These are phyloP conservation scores for Papilio helenus DNA, from an alignment of 1,140 invertebrate species.

Conservation along the genomic window DNA sequence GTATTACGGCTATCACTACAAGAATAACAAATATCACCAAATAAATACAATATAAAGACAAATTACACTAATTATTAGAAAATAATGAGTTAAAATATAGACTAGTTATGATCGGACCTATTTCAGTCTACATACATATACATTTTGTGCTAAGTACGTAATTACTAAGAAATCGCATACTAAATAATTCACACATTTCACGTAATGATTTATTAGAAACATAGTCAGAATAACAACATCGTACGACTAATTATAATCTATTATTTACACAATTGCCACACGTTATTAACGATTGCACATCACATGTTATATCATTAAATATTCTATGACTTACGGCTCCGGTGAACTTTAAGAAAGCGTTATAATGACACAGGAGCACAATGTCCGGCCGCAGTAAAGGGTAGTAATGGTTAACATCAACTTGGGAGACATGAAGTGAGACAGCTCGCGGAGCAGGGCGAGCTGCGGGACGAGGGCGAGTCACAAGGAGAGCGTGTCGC, in stretches of 20 bases:
- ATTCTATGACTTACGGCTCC: slow-evolving; percentile 30
- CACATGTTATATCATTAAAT: slow-evolving; percentile 44
- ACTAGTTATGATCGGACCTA: slow-evolving; percentile 30
- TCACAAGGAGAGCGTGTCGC: slow-evolving; percentile 92
- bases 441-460: background rate
- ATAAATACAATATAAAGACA: slow-evolving; percentile 41
- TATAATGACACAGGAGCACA: background rate
- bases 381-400: background rate
- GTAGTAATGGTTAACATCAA: background rate
- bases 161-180: slow-evolving; percentile 36
- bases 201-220: background rate
- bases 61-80: slow-evolving; percentile 41
- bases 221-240: slow-evolving; percentile 45
- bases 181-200: slow-evolving; percentile 37
- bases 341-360: background rate
- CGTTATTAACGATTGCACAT: slow-evolving; percentile 58
- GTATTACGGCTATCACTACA: slow-evolving; percentile 53
- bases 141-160: slow-evolving; percentile 50
- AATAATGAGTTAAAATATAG: slow-evolving; percentile 41
- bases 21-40: slow-evolving; percentile 45
- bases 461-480: slow-evolving; percentile 43
- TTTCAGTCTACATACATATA: slow-evolving; percentile 24
- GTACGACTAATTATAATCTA: slow-evolving; percentile 47
- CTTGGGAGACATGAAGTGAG: slow-evolving; percentile 1
- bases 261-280: slow-evolving; percentile 58